phyloP scores from a whole-genome alignment of 2,888 invertebrate genomes.

The Camponotus fellah region DNA sequence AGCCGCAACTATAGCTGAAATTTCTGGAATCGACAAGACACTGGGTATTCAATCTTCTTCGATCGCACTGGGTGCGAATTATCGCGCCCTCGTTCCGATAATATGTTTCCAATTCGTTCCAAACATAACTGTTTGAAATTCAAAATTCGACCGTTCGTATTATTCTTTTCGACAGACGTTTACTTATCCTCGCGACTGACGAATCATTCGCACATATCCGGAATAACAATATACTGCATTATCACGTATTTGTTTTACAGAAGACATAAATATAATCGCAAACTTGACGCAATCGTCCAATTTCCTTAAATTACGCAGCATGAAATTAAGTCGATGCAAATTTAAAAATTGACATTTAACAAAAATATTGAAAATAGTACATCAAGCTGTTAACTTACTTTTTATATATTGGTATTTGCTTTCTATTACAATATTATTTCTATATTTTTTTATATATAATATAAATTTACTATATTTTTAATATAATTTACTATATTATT shows the following conservation, averaged over 20 bases:
- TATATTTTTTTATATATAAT: neutral
- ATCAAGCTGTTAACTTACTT: neutral
- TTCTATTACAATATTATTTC: neutral
- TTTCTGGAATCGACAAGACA: neutral
- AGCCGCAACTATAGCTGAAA: neutral
- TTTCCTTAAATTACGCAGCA: neutral
- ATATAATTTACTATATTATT: neutral
- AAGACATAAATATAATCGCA: conserved; percentile 26
- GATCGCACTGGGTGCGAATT: neutral
- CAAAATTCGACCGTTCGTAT: conserved; percentile 15
- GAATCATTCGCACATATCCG: conserved; percentile 30
- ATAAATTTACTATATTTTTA: conserved; percentile 14
- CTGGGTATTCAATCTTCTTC: conserved; percentile 16
- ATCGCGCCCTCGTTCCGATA: neutral
- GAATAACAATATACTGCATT: conserved; percentile 44
- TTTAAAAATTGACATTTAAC: neutral
- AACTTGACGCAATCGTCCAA: conserved; percentile 29
- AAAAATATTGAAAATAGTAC: neutral
- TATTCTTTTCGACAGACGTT: conserved; percentile 21
- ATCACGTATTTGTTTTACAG: conserved; percentile 24
- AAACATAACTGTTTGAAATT: neutral
- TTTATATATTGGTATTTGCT: neutral
- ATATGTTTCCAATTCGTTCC: neutral
- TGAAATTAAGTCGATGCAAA: neutral
- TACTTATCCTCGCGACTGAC: conserved; percentile 22